Percentiles rank a stretch among this genome's conserved stretches.
These are phyloP conservation scores for Astreopora myriophthalma DNA, from an alignment of 64 coral and sea anemone species.

Conservation along the genomic window DNA sequence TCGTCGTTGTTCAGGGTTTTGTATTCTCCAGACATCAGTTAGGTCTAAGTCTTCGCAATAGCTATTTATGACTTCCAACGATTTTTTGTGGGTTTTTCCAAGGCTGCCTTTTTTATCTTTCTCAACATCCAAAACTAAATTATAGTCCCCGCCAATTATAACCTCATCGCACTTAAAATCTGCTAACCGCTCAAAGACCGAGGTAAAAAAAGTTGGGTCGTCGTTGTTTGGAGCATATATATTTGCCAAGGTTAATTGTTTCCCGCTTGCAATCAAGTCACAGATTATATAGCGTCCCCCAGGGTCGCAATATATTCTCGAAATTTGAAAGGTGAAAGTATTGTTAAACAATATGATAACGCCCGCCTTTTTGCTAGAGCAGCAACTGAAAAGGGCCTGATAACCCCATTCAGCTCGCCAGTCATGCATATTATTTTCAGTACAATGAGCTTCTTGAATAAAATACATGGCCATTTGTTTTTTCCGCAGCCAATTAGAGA, in stretches of 20 bases:
- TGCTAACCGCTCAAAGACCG: background rate
- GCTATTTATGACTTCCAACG: background rate
- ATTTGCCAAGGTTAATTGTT: conserved; percentile 8
- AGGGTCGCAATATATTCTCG: background rate
- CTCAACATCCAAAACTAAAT: background rate
- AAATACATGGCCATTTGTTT: conserved; percentile 13
- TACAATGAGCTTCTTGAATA: conserved; percentile 35
- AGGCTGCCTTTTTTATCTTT: conserved; percentile 10
- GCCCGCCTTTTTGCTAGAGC: background rate
- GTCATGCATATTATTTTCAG: background rate
- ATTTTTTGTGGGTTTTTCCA: conserved; percentile 10
- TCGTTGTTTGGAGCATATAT: conserved; percentile 38
- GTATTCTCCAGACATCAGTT: background rate
- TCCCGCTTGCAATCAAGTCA: conserved; percentile 3
- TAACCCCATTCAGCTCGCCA: conserved; percentile 26
- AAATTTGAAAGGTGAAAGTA: conserved; percentile 11
- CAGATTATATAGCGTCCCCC: conserved; percentile 25
- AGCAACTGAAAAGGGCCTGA: background rate
- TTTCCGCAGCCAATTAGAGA: conserved; percentile 23
- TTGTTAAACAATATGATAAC: conserved; percentile 36
- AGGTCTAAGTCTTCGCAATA: background rate
- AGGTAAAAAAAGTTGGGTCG: conserved; percentile 9
- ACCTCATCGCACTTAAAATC: conserved; percentile 14
- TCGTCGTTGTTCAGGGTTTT: background rate
- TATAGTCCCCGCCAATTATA: conserved; percentile 3